Conservation (phyloP, 2,113 vertebrate species). For the Pygoscelis adeliae region DNA sequence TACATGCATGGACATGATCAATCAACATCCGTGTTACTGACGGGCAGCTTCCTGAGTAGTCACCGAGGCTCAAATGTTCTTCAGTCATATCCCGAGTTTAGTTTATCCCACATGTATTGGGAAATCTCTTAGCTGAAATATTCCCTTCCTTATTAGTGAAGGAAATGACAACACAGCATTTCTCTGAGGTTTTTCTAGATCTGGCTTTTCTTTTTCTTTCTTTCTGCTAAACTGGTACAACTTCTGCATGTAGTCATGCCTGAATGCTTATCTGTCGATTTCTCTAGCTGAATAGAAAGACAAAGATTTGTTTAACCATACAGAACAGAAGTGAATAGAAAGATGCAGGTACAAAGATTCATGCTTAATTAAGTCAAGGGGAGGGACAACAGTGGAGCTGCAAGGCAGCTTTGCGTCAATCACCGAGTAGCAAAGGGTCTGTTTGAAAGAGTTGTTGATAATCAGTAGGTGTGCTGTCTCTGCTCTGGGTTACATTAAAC, state of each 20-base stretch:
- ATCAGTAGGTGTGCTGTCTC: not conserved
- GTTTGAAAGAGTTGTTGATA: not conserved
- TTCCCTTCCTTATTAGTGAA: not conserved
- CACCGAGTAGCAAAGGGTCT: not conserved
- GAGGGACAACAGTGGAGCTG: not conserved
- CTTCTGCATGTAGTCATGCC: not conserved
- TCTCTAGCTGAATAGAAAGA: not conserved
- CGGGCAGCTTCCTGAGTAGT: not conserved
- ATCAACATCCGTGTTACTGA: not conserved
- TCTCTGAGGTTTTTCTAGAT: not conserved
- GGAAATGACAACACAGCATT: not conserved
- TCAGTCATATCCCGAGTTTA: constrained; percentile 23
- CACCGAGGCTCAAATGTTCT: not conserved
- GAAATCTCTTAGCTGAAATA: constrained; percentile 8
- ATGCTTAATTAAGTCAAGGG: not conserved
- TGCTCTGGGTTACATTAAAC: not conserved
- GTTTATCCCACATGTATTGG: not conserved
- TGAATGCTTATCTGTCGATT: not conserved
- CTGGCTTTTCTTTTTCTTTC: not conserved
- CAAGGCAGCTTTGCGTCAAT: not conserved
- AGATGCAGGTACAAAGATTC: not conserved
- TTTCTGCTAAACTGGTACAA: not conserved
- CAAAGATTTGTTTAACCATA: not conserved
- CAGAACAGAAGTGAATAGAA: not conserved
- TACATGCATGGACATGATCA: not conserved